A percentile compares a stretch with the other conserved stretches of the same genome.
These are phyloP conservation scores for Sorex araneus DNA, from an alignment of 2,113 vertebrate genomes.

Conservation along the genomic window DNA sequence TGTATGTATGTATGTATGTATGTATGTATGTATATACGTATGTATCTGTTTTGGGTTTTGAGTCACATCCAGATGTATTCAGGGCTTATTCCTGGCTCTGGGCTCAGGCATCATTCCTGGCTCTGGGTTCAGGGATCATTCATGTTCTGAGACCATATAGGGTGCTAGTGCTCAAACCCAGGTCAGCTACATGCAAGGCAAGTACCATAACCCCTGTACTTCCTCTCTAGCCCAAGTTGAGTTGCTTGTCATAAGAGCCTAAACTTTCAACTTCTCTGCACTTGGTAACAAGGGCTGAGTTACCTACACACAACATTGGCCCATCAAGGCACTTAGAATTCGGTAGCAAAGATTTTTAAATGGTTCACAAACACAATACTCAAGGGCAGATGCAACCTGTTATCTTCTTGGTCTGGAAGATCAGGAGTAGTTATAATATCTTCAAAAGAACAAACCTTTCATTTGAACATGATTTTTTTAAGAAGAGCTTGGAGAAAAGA, in stretches of 20 bases:
- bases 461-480: conserved; percentile 16
- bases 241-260: not conserved
- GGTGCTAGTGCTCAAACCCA: too few species aligned
- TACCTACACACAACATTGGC: not conserved
- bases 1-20: too few species aligned
- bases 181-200: too few species aligned
- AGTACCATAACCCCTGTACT: too few species aligned
- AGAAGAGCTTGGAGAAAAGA: conserved; percentile 56
- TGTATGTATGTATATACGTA: too few species aligned
- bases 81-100: too few species aligned
- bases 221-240: too few species aligned
- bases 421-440: conserved; percentile 50
- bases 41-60: too few species aligned
- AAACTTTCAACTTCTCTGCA: not conserved
- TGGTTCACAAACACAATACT: not conserved
- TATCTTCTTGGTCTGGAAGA: not conserved
- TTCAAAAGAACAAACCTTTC: conserved; percentile 56
- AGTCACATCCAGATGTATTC: too few species aligned
- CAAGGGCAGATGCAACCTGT: conserved; percentile 1
- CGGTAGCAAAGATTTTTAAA: conserved; percentile 1
- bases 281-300: not conserved
- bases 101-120: too few species aligned
- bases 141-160: too few species aligned
- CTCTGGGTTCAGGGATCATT: too few species aligned
- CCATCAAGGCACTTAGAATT: not conserved